These are phyloP conservation scores for Siniperca obscura DNA, from an alignment of 2,797 vertebrate genomes.

Conservation along the genomic window DNA sequence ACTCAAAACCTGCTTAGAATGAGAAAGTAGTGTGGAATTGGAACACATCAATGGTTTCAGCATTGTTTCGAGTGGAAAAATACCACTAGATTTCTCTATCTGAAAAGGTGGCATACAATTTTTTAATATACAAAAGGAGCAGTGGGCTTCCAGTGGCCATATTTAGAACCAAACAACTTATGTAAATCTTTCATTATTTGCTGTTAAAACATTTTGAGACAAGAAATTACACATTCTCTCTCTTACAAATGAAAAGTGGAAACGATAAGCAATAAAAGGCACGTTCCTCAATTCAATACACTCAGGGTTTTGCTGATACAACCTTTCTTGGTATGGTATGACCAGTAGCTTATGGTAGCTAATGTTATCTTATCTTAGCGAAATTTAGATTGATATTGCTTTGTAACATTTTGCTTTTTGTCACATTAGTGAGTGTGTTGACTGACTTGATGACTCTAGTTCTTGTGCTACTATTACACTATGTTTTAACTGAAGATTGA, in stretches of 20 bases:
- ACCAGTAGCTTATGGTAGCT: neutral
- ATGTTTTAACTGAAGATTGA: no score
- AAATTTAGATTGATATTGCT: no score
- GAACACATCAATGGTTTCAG: neutral
- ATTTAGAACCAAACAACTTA: neutral
- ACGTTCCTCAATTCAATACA: neutral
- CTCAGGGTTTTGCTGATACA: neutral
- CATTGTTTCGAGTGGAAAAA: neutral
- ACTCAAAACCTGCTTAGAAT: neutral
- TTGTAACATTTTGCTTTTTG: no score
- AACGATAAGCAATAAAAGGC: neutral
- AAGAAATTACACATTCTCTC: neutral
- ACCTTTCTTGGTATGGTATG: neutral
- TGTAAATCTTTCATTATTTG: neutral
- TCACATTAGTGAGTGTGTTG: neutral
- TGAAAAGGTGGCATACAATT: neutral
- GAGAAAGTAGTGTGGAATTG: neutral
- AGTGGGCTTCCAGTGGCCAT: neutral
- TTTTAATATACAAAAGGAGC: neutral
- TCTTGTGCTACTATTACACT: no score
- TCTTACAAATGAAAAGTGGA: neutral
- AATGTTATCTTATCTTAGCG: neutral
- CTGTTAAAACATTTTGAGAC: neutral
- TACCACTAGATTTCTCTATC: neutral
- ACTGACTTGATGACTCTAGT: neutral